Base-by-base conservation (phyloP, 2,888 invertebrate genomes). In the Colostygia pectinataria region DNA sequence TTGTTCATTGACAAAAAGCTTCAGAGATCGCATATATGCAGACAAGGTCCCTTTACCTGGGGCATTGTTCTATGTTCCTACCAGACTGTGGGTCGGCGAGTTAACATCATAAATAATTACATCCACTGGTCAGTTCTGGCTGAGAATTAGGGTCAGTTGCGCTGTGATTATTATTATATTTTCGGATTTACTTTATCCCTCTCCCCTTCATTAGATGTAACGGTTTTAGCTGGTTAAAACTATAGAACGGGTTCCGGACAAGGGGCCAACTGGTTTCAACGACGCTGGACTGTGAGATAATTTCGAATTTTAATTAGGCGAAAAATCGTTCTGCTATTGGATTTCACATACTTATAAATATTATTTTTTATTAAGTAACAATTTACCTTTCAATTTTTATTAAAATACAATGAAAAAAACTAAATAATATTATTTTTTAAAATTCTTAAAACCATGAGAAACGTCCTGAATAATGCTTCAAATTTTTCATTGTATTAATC, bases 151-250 rank as follows among this genome's bases (percentile, higher is more conserved):
- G 88, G 86, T 83, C 86, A 87, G 79, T 83, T 80, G 80, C 75
- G 74, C 77, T 81, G 77, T 80, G 78, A 76, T 85, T 85, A 84
- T 85, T 85, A 82, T 84, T 85, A 82, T 67, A 61, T 62, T 61
- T 72, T 72, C 65, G 75, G 79, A 81, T 83, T 86, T 80, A 80
- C 53, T 76, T 83, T 82, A 82, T 77, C 81, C 80, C 80, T 78
- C 86, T 83, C 87, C 89, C 88, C 81, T 83, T 90, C 89, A 90
- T 90, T 89, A 90, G 87, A 80, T 83, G 85, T 89, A 90, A 90
- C 90, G 89, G 90, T 88, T 89, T 83, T 84, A 79, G 83, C 83
- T 83, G 84, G 80, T 87, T 90, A 89, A 90, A 89, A 90, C 90
- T 87, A 87, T 84, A 68, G 83, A 90, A 89, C 90, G 77, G 80